Evolutionary conservation across 2,888 invertebrate species (phyloP).

Genomic region (Formica aserva): DNA sequence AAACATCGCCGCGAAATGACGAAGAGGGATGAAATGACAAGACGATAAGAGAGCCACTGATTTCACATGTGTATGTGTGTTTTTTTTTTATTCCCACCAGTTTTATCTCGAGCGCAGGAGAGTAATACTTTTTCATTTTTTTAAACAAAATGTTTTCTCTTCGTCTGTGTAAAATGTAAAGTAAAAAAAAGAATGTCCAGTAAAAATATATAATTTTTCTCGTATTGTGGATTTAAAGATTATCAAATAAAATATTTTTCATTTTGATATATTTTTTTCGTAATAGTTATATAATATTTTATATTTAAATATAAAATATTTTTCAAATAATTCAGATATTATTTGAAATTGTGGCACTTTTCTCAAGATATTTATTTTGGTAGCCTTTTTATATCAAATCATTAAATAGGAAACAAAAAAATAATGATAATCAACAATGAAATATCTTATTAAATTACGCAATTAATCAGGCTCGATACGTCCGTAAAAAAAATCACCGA

Average conservation of each 20-base stretch:
- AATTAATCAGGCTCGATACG: background rate
- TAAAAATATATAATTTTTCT: constrained; percentile 20
- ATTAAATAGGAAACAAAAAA: background rate
- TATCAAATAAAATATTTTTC: constrained; percentile 3
- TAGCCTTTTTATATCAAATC: background rate
- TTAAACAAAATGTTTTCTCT: background rate
- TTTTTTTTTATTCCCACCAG: background rate
- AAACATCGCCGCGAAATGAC: constrained; percentile 70
- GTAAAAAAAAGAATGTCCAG: background rate
- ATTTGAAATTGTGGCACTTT: background rate
- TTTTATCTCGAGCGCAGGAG: background rate
- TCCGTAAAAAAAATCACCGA: background rate
- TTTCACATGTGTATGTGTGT: constrained; percentile 20
- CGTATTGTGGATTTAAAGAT: background rate
- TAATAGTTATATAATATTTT: background rate
- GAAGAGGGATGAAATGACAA: constrained; percentile 54
- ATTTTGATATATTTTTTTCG: background rate
- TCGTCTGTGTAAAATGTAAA: background rate
- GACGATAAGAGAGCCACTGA: constrained; percentile 40
- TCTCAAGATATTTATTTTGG: background rate
- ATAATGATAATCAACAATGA: background rate
- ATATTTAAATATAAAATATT: background rate
- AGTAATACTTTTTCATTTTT: background rate
- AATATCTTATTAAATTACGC: background rate
- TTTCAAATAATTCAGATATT: background rate